Percentiles rank a stretch among this genome's conserved stretches.
Conservation (phyloP, 2,888 invertebrate species). For the Omphaloscelis lunosa region DNA sequence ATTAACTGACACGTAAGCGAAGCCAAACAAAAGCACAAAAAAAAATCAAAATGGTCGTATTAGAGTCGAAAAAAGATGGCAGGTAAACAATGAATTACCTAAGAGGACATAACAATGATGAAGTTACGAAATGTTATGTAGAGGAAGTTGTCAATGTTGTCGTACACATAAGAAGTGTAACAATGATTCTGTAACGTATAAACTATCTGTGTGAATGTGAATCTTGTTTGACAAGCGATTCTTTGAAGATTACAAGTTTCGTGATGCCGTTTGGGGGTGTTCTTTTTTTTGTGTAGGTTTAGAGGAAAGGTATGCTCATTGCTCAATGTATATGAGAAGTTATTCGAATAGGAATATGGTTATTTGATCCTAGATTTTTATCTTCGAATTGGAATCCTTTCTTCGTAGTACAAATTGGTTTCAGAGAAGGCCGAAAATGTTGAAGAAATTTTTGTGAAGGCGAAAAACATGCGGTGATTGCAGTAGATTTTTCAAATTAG, state of each 20-base stretch:
- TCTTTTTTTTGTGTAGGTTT: neutral
- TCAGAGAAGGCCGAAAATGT: neutral
- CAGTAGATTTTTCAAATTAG: neutral
- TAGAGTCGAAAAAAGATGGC: conserved; percentile 34
- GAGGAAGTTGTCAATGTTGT: conserved; percentile 60
- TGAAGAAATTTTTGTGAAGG: too few species aligned
- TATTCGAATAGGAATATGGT: neutral
- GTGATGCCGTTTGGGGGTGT: conserved; percentile 7
- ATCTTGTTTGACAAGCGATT: conserved; percentile 48
- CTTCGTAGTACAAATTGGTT: neutral
- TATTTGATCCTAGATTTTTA: neutral
- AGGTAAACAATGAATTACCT: conserved; percentile 63
- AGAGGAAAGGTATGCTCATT: neutral
- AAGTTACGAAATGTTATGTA: conserved; percentile 58
- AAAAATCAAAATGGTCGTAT: conserved; percentile 31
- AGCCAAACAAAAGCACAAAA: conserved; percentile 50
- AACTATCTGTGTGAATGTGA: conserved; percentile 55
- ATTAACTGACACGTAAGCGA: conserved; percentile 27
- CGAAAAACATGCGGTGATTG: neutral
- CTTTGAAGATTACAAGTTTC: conserved; percentile 49
- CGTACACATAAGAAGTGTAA: conserved; percentile 60
- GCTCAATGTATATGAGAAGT: neutral
- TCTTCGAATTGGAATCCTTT: neutral
- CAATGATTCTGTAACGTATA: conserved; percentile 57
- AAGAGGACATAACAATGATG: conserved; percentile 61